Evolutionary conservation across 2,888 invertebrate genomes (phyloP), one percentile per base, ranked within the genome.

Genomic region (Stratiomys singularior): DNA sequence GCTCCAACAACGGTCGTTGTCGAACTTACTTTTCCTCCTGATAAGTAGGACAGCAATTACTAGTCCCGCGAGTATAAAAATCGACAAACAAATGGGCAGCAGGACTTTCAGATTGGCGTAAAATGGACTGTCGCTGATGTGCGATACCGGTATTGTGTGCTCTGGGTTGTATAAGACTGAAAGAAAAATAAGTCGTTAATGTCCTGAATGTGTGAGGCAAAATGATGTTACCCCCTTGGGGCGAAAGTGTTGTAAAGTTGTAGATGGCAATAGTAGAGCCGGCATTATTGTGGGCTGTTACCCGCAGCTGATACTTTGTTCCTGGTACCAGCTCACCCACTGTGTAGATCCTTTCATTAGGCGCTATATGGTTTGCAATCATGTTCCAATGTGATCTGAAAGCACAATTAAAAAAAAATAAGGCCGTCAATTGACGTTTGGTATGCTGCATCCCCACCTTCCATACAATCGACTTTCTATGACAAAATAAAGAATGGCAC

Each of bases 261-360:
- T 95, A 96, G 13, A 94, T 88, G 0, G 94, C 94, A 66, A 92
- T 90, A 0, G 94, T 94, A 80, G 93, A 93, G 0, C 96, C 96
- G 0, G 96, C 96, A 86, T 95, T 95, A 86, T 96, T 96, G 85
- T 94, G 93, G 0, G 96, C 95, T 0, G 92, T 93, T 79, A 94
- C 92, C 80, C 91, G 90, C 7, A 94, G 88, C 78, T 92, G 91
- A 85, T 94, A 94, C 83, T 92, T 92, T 0, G 93, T 92, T 60
- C 93, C 93, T 0, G 96, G 93, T 79, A 91, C 90, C 37, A 96
- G 88, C 74, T 94, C 94, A 46, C 91, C 90, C 77, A 96, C 92
- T 82, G 94, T 94, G 87, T 92, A 94, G 58, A 94, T 93, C 77
- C 95, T 90, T 83, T 95, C 95, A 0, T 92, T 92, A 0, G 94